Evolutionary conservation across 2,888 invertebrate species (phyloP), one percentile per base, ranked within the genome.

Genomic region (Miltochrista miniata): DNA sequence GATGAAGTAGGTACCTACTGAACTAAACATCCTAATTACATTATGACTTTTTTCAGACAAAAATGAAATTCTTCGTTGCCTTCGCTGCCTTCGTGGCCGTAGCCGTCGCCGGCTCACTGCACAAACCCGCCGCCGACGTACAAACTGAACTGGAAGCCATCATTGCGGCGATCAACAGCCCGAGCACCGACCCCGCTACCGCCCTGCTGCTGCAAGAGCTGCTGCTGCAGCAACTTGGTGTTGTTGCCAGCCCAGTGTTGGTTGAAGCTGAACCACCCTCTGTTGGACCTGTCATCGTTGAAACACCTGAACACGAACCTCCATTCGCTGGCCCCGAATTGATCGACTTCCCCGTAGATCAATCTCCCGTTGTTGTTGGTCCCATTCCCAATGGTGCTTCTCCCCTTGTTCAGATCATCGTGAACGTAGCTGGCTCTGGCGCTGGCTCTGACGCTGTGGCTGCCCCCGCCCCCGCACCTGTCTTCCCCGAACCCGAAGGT

Each of bases 1-100:
- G n/a, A n/a, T n/a, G n/a, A n/a, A n/a, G n/a, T n/a, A n/a, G n/a
- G n/a, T n/a, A n/a, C n/a, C n/a, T n/a, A n/a, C n/a, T n/a, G n/a
- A n/a, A n/a, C n/a, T n/a, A n/a, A n/a, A n/a, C n/a, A n/a, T n/a
- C n/a, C n/a, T n/a, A n/a, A n/a, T n/a, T n/a, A n/a, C n/a, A n/a
- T n/a, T n/a, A n/a, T n/a, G n/a, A n/a, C n/a, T n/a, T 43, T 24
- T 24, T 43, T 37, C 39, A 44, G 39, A 47, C 29, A 11, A 44
- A 52, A 52, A 87, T 85, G 87, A 85, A 85, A 75, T 79, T 76
- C 75, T 66, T 82, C 69, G 51, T 83, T 50, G 81, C 74, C 34
- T 74, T 85, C 67, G 74, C 68, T 49, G 74, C 78, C 58, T 45
- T 82, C 51, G 68, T 79, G 57, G 81, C 79, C 54, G 64, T 83